Base-by-base conservation (phyloP, 2,888 invertebrate species). In the Lampropteryx suffumata region DNA sequence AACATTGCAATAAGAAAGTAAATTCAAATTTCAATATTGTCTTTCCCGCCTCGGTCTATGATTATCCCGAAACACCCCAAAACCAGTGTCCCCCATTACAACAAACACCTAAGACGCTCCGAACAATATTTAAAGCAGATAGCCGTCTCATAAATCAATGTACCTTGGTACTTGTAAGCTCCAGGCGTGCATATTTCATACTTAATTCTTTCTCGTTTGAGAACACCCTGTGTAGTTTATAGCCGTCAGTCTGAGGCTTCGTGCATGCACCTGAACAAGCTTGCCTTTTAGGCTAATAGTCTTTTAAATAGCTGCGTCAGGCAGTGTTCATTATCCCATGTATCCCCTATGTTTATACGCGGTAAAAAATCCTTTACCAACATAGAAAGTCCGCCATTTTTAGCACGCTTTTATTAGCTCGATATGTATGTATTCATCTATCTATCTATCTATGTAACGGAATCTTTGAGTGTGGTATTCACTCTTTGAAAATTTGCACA, bases 141-240 rank as follows among this genome's bases (percentile, higher is more conserved):
- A 74, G 80, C 77, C 72, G 79, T 64, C 74, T 65, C 80, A 84
- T 90, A 90, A 90, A 90, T 90, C 90, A 90, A 65, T 67, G 65
- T 50, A 41, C 50, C 42, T 46, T 37, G 35, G 17, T 46, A 49
- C 37, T 43, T 13, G 46, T 77, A 76, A 79, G 79, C 84, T 82
- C 71, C 71, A 74, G 83, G 78, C 76, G 76, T 80, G 82, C 84
- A 88, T 90, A 90, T 89, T 90, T 90, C 87, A 89, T 90, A 85
- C 79, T 90, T 89, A 90, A 89, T 89, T 90, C 88, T 90, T 89
- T 85, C 76, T 74, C 71, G 76, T 71, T 76, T 74, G 70, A 67
- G 64, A 71, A 72, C 71, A 73, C 62, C 69, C 66, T 69, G 61
- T 64, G 70, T 81, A 63, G 70, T 85, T 84, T 82, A 84, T 76